These are phyloP conservation scores for Ctenicera cuprea DNA, from an alignment of 2,888 invertebrate genomes.

Conservation along the genomic window DNA sequence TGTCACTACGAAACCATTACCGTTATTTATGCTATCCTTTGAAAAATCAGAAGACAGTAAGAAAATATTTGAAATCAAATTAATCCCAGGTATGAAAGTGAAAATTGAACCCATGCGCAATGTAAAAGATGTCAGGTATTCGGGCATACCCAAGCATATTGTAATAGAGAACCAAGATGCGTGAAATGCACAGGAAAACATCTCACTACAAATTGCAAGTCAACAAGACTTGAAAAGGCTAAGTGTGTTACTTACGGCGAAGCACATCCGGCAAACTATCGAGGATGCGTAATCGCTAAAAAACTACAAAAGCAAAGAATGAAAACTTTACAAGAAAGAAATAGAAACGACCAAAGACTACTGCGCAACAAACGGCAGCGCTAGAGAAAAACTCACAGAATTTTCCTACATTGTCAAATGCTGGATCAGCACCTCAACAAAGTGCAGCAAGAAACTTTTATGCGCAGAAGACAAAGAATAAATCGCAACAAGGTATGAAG, in stretches of 20 bases:
- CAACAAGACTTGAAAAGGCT: constrained; percentile 39
- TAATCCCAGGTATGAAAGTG: constrained; percentile 39
- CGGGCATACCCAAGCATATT: constrained; percentile 53
- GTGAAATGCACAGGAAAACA: constrained; percentile 42
- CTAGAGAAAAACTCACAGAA: constrained; percentile 32
- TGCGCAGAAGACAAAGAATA: constrained; percentile 2
- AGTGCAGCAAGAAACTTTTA: constrained; percentile 14
- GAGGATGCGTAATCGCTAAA: constrained; percentile 54
- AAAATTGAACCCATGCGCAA: constrained; percentile 49
- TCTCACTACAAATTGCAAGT: constrained; percentile 55
- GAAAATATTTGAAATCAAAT: constrained; percentile 30
- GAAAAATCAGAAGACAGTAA: constrained; percentile 39
- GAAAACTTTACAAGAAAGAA: constrained; percentile 17
- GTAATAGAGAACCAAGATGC: constrained; percentile 53
- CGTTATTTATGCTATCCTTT: constrained; percentile 35
- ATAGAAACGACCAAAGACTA: constrained; percentile 17
- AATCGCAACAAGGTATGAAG: constrained; percentile 5
- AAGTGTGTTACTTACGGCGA: constrained; percentile 56
- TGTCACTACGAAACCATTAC: constrained; percentile 31
- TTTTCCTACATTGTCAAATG: constrained; percentile 23
- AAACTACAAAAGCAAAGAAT: constrained; percentile 45
- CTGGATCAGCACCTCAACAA: constrained; percentile 3
- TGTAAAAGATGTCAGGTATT: constrained; percentile 46
- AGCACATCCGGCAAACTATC: constrained; percentile 59
- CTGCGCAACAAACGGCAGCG: constrained; percentile 8